Evolutionary conservation across 2,113 vertebrate species (phyloP).

Genomic region (Prolemur simus): DNA sequence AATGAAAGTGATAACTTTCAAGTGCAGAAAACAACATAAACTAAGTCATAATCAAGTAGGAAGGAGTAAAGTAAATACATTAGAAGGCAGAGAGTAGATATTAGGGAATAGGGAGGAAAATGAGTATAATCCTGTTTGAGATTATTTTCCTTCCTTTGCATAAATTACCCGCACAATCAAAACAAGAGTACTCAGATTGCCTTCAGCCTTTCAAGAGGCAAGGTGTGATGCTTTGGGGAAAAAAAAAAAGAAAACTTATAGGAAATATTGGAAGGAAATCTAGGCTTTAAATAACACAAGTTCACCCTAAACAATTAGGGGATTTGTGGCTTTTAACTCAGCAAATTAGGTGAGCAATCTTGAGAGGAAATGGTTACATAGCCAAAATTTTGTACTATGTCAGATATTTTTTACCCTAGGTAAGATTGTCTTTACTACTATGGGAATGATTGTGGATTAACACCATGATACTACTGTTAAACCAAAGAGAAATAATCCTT

Average conservation of each 20-base stretch:
- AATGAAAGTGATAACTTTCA: background rate
- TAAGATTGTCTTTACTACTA: background rate
- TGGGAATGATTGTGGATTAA: background rate
- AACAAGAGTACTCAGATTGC: background rate
- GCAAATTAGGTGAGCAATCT: conserved; percentile 28
- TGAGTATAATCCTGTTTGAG: background rate
- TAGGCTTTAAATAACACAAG: background rate
- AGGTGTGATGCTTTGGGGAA: background rate
- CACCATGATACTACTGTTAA: conserved; percentile 2
- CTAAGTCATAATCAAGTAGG: background rate
- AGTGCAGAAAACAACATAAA: background rate
- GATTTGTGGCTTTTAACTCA: background rate
- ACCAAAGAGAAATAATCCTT: conserved; percentile 33
- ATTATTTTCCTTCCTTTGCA: conserved; percentile 43
- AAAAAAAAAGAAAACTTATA: background rate
- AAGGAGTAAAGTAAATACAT: background rate
- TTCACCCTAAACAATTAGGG: background rate
- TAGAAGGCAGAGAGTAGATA: background rate
- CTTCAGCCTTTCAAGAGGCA: background rate
- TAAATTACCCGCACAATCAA: background rate
- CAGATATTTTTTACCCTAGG: background rate
- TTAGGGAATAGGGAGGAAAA: background rate
- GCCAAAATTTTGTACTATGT: background rate
- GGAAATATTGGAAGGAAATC: conserved; percentile 26
- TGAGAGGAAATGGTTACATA: background rate